phyloP scores from a whole-genome alignment of 2,113 vertebrate genomes.

The Gymnobelideus leadbeateri region DNA sequence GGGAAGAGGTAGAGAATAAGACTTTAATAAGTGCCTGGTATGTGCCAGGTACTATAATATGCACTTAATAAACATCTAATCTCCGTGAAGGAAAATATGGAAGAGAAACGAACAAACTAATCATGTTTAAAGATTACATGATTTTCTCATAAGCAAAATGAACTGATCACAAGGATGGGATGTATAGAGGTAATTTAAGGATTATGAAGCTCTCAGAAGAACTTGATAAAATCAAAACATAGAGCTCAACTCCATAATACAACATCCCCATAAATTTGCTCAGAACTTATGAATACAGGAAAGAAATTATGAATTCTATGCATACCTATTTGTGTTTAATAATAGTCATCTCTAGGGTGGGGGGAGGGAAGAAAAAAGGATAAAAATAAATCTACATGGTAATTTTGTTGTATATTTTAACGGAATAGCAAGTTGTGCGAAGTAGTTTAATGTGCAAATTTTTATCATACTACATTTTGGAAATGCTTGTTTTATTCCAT shows the following conservation, averaged over 20 bases:
- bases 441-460: too few relatives aligned
- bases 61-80: neutral
- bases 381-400: too few relatives aligned
- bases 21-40: too few relatives aligned
- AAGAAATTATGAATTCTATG: neutral
- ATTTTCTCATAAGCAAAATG: neutral
- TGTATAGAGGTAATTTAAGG: neutral
- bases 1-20: too few relatives aligned
- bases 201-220: neutral
- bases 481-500: neutral
- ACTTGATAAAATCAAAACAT: neutral
- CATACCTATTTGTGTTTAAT: too few relatives aligned
- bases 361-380: too few relatives aligned
- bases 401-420: too few relatives aligned
- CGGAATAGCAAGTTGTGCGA: too few relatives aligned
- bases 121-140: neutral
- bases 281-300: neutral
- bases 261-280: neutral
- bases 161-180: neutral
- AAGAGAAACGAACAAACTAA: neutral
- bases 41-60: too few relatives aligned
- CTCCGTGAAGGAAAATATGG: neutral
- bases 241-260: neutral
- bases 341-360: too few relatives aligned
- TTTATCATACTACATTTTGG: too few relatives aligned